phyloP scores from a whole-genome alignment of 2,888 invertebrate genomes.

The Acronicta leporina region DNA sequence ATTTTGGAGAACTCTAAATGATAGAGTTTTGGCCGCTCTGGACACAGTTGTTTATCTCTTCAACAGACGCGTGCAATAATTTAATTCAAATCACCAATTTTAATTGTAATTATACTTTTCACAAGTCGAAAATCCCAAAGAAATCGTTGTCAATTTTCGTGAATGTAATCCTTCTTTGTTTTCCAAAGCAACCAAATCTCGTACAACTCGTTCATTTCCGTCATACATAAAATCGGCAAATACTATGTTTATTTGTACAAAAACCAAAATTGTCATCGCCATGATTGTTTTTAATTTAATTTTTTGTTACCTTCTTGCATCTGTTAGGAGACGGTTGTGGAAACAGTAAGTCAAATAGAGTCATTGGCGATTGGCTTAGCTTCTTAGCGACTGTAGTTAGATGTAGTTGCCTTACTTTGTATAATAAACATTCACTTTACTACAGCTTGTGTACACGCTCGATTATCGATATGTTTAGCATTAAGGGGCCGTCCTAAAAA shows the following conservation, averaged over 20 bases:
- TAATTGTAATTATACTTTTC: background rate
- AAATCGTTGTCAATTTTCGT: conserved; percentile 16
- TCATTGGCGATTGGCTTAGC: conserved; percentile 86
- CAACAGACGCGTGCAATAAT: too few relatives aligned
- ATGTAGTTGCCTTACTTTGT: conserved; percentile 70
- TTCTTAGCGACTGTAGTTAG: conserved; percentile 72
- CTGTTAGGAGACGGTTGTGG: conserved; percentile 89
- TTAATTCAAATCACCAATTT: too few relatives aligned
- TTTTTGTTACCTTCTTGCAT: conserved; percentile 88
- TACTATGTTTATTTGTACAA: conserved; percentile 61
- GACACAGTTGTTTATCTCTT: background rate
- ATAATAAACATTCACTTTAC: conserved; percentile 58
- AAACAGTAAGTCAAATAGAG: conserved; percentile 87
- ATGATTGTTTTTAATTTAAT: conserved; percentile 81
- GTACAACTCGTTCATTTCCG: conserved; percentile 48
- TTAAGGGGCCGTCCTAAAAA: too few relatives aligned
- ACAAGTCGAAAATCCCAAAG: background rate
- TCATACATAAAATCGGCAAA: conserved; percentile 71
- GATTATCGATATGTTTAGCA: conserved; percentile 42
- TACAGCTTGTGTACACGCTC: conserved; percentile 56
- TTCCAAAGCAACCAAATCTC: conserved; percentile 36
- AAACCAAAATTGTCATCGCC: conserved; percentile 75
- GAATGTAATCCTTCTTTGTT: conserved; percentile 15
- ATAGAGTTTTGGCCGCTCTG: conserved; percentile 41
- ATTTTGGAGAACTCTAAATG: conserved; percentile 33